Percentiles rank a stretch among this genome's conserved stretches.
phyloP scores from a whole-genome alignment of 2,888 invertebrate genomes.

The Diarsia dahlii region DNA sequence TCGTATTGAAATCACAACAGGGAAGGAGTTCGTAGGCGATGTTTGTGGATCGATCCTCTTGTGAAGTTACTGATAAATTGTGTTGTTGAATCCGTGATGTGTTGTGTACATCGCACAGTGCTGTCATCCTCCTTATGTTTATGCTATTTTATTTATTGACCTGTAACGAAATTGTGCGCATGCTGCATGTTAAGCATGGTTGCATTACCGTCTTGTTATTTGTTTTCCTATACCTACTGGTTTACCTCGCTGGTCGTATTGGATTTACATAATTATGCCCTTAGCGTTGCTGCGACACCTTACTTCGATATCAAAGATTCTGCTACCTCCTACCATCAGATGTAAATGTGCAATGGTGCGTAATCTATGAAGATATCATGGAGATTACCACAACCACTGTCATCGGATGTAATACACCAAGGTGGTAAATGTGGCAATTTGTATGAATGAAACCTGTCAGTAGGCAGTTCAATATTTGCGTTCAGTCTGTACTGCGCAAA shows the following conservation, averaged over 20 bases:
- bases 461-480: conserved; percentile 37
- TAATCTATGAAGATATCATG: conserved; percentile 3
- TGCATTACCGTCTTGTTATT: conserved; percentile 49
- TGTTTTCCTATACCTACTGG: conserved; percentile 46
- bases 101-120: conserved; percentile 10
- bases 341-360: conserved; percentile 2
- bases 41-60: conserved; percentile 22
- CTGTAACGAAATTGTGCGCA: conserved; percentile 33
- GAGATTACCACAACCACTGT: neutral
- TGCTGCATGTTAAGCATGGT: conserved; percentile 39
- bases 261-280: conserved; percentile 55
- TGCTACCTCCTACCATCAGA: conserved; percentile 3
- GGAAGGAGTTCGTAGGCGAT: conserved; percentile 5
- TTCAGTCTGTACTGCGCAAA: conserved; percentile 30
- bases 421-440: conserved; percentile 35
- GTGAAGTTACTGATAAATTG: conserved; percentile 20
- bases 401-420: neutral
- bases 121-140: conserved; percentile 22
- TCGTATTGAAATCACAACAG: conserved; percentile 41
- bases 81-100: conserved; percentile 6
- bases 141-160: conserved; percentile 36
- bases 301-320: conserved; percentile 19
- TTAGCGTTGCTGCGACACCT: conserved; percentile 27
- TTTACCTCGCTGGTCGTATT: conserved; percentile 49
- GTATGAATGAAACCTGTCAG: conserved; percentile 21